Base-by-base conservation (phyloP, 2,797 vertebrate genomes). In the Rhabdophis nuchalis region DNA sequence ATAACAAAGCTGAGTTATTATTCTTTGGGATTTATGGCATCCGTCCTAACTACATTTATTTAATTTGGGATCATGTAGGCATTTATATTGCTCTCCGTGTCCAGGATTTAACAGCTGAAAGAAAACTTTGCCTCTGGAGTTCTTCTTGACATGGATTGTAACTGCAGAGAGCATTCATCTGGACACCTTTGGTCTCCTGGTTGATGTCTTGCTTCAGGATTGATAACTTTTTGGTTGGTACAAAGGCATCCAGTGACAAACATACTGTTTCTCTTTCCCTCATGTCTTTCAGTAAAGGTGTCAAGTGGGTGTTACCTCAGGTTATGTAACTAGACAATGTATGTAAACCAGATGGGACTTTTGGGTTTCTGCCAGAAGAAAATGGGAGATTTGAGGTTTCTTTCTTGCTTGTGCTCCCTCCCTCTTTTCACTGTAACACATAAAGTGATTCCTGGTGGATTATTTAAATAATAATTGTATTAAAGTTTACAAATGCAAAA, bases 1-100 rank as follows among this genome's bases (percentile, higher is more conserved):
- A 93, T 16, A 93, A 58, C 23, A 91, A 91, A 93, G 20, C 36
- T 94, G 93, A 95, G 91, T 95, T 93, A 96, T 94, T 92, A 91
- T 90, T 94, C 91, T 89, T 93, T 61, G 91, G 91, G 94, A 90
- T 93, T 92, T 85, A 88, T 89, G 36, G 41, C 91, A 87, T 85
- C 82, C 90, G 94, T 96, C 9, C 27, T 94, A 93, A 94, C 94
- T 91, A 92, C 36, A 61, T 93, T 96, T 86, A 90, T 92, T 96
- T 96, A 95, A 96, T 96, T 92, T 95, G 93, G 86, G 85, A 90
- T 94, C 92, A 58, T 89, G 1, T 92, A 88, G 86, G 32, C 56
- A 95, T 41, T 95, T 94, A 82, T 82, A 85, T 90, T 89, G 95
- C 91, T 95, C 93, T 92, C 88, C 86, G 93, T 94, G 95, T 95